Evolutionary conservation across 2,797 vertebrate species (phyloP), one percentile per base, ranked within the genome.

Genomic region (Sphaeramia orbicularis): DNA sequence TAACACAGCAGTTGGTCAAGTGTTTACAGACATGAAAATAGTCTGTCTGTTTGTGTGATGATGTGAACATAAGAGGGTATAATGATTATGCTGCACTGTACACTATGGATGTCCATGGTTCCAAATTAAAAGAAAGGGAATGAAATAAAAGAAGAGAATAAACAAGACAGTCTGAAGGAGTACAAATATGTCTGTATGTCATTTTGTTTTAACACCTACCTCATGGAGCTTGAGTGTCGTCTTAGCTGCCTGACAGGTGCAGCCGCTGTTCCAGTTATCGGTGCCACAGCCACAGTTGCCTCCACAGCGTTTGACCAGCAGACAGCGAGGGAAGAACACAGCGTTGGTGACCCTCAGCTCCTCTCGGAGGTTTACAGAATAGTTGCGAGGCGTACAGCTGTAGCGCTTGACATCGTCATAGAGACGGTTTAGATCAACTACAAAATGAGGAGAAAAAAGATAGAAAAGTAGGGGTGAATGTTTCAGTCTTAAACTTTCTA

Each of bases 351-450:
- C 80, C 81, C 90, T 95, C 80, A 99, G 91, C 86, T 99, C 98
- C 84, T 98, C 96, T 3, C 97, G 93, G 65, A 99, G 88, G 79
- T 97, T 98, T n/a, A 99, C 95, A 0, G 98, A 98, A 80, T 95
- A 96, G 89, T 99, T 99, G 19, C 97, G 94, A 0, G 98, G 97
- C 0, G 97, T 99, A 67, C 98, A 99, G 67, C 98, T 99, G 86
- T 97, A 99, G 18, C 95, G 95, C 83, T 95, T 98, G 70, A 96
- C 97, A 0, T 99, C 98, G 1, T 98, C 96, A 1, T 96, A 92
- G 76, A 99, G 91, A 53, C 96, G 95, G 89, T 99, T 95, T 89
- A 99, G 93, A 87, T 99, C 96, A 57, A 97, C 97, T 99, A 85
- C 41, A 65, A 0, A 38, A 15, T 1, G 4, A 13, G 24, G 37